Evolutionary conservation across 2,888 invertebrate genomes (phyloP).

Genomic region (Agrilus cyanescens): DNA sequence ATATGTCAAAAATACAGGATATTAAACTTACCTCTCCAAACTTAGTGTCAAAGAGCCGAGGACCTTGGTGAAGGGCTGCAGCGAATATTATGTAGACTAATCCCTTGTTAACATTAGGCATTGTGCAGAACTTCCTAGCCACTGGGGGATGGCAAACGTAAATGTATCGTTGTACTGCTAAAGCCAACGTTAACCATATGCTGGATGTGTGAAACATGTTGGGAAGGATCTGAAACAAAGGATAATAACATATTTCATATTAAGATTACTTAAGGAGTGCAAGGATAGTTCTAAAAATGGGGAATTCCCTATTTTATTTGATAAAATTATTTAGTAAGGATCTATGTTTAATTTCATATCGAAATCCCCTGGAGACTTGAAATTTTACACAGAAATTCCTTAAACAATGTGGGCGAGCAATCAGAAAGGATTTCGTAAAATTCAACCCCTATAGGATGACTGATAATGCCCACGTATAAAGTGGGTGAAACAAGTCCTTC

Average conservation of each 20-base stretch:
- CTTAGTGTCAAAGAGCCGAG: conserved; percentile 66
- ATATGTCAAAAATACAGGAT: too few species aligned
- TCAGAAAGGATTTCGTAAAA: too few species aligned
- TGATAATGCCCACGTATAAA: too few species aligned
- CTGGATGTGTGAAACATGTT: conserved; percentile 88
- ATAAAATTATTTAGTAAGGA: too few species aligned
- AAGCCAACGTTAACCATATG: conserved; percentile 82
- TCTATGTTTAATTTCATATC: too few species aligned
- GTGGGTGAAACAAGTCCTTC: too few species aligned
- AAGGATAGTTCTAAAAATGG: too few species aligned
- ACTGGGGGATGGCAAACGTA: conserved; percentile 89
- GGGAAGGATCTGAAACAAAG: conserved; percentile 50
- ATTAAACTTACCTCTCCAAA: conserved; percentile 32
- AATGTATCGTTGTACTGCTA: conserved; percentile 88
- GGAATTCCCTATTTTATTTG: too few species aligned
- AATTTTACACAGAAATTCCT: too few species aligned
- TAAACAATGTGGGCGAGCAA: too few species aligned
- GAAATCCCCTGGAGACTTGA: too few species aligned
- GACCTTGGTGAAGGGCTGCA: conserved; percentile 72
- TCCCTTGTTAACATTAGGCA: conserved; percentile 64
- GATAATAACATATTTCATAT: not conserved
- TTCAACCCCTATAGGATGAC: too few species aligned
- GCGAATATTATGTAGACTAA: conserved; percentile 66
- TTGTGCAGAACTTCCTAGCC: conserved; percentile 69
- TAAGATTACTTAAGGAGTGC: conserved; percentile 1